Evolutionary conservation across 2,797 vertebrate species (phyloP).

Genomic region (Semaprochilodus insignis): DNA sequence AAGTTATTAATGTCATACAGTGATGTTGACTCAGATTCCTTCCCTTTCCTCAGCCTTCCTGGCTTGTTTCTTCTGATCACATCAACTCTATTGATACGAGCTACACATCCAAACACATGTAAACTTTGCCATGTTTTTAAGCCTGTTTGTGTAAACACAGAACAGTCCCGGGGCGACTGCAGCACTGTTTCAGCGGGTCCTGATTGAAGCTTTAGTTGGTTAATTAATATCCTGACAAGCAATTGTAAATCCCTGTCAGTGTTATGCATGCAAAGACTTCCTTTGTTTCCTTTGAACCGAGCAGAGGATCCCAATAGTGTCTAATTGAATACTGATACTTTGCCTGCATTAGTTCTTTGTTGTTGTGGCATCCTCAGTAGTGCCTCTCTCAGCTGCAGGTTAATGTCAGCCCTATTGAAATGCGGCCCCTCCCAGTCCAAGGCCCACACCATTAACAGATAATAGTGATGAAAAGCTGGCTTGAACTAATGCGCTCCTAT

Average conservation of each 20-base stretch:
- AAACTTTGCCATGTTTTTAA: conserved; percentile 6
- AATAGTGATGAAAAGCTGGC: conserved; percentile 50
- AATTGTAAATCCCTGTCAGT: conserved; percentile 5
- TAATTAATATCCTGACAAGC: conserved; percentile 45
- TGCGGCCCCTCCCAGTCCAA: conserved; percentile 35
- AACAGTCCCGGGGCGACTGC: background rate
- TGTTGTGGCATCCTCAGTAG: conserved; percentile 25
- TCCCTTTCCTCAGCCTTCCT: no score
- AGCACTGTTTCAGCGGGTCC: background rate
- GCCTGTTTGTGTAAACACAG: background rate
- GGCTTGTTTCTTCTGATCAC: background rate
- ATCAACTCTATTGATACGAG: conserved; percentile 2
- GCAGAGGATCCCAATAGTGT: conserved; percentile 22
- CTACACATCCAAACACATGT: conserved; percentile 20
- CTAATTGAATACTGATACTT: conserved; percentile 46
- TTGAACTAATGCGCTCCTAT: conserved; percentile 52
- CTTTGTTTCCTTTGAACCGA: conserved; percentile 36
- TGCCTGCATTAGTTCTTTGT: conserved; percentile 27
- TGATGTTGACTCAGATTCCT: no score
- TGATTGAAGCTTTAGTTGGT: conserved; percentile 28
- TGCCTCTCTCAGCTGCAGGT: conserved; percentile 40
- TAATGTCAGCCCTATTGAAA: conserved; percentile 53
- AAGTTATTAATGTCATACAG: no score
- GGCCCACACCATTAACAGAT: conserved; percentile 54
- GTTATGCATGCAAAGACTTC: conserved; percentile 31